Base-by-base conservation (phyloP, 2,888 invertebrate genomes). In the Ichneumoninae sp. region DNA sequence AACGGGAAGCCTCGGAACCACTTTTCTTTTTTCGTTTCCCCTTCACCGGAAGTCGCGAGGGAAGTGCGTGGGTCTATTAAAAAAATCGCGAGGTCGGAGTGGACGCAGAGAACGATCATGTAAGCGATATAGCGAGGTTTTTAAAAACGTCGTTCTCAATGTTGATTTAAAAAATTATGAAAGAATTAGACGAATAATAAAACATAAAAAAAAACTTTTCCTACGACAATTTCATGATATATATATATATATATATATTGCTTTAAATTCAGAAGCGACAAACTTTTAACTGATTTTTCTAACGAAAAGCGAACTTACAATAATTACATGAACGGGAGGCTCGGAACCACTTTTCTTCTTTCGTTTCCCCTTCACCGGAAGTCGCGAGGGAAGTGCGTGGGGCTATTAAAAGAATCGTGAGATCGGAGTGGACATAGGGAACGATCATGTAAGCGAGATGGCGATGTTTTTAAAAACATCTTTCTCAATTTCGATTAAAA, bases 321-420 rank as follows among this genome's bases (percentile, higher is more conserved):
- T 19, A 19, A 66, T 19, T 22, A 60, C 19, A 22, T 22, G 22
- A 19, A 66, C 19, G 36, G 26, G 10, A 66, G 10, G 19, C 8
- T 19, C 8, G 3, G 10, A 19, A 19, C 2, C 10, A 4, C 22
- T 22, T 22, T 30, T 10, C 26, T 22, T 62, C n/a, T 30, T 62
- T 30, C 30, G n/a, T 19, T 10, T 10, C 5, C 13, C 22, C 7
- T 40, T 30, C 16, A 3, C 7, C 1, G 33, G 57, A 44, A 47
- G 44, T 50, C 8, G 13, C 16, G 16, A 26, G 54, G 30, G 54
- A 54, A 36, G 36, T 36, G 54, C 54, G 54, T 36, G 36, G 16
- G 40, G 26, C 40, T 40, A 57, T 72, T 36, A 22, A 57, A 47
- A 62, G 22, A 44, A 74, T n/a, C 33, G 30, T n/a, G 44, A 36